Evolutionary conservation across 2,113 vertebrate species (phyloP).

Genomic region (Sardina pilchardus): DNA sequence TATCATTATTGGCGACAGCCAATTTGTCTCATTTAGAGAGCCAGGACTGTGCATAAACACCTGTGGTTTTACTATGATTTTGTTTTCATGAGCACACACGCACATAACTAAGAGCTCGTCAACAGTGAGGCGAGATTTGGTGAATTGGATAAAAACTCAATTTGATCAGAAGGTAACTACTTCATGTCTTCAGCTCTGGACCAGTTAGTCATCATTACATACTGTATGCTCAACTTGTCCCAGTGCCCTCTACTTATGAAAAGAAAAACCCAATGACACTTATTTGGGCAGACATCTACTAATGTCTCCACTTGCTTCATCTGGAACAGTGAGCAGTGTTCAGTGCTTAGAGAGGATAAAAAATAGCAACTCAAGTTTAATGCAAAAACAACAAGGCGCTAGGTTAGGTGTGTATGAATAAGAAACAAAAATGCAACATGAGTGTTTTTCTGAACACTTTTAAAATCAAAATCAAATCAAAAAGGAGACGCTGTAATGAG

Average conservation of each 20-base stretch:
- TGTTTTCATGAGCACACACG: neutral
- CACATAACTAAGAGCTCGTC: neutral
- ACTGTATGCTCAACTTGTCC: too few relatives aligned
- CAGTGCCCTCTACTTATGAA: too few relatives aligned
- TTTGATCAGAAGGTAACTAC: too few relatives aligned
- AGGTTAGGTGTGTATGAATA: neutral
- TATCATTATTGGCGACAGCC: neutral
- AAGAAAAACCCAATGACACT: too few relatives aligned
- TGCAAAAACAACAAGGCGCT: neutral
- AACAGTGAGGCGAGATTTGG: too few relatives aligned
- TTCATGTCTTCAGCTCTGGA: too few relatives aligned
- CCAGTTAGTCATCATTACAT: too few relatives aligned
- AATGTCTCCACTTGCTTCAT: neutral
- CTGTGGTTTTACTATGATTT: too few relatives aligned
- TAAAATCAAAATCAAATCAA: neutral
- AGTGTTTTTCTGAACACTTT: neutral
- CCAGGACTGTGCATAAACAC: neutral
- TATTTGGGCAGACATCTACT: neutral
- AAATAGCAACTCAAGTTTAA: too few relatives aligned
- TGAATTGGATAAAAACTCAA: too few relatives aligned
- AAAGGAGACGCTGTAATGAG: neutral
- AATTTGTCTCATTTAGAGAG: neutral
- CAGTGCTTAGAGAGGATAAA: too few relatives aligned
- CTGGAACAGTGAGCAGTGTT: neutral
- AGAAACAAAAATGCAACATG: neutral